Percentiles rank a stretch among this genome's conserved stretches.
Evolutionary conservation across 2,888 invertebrate species (phyloP).

Genomic region (Priocnemis perturbator): DNA sequence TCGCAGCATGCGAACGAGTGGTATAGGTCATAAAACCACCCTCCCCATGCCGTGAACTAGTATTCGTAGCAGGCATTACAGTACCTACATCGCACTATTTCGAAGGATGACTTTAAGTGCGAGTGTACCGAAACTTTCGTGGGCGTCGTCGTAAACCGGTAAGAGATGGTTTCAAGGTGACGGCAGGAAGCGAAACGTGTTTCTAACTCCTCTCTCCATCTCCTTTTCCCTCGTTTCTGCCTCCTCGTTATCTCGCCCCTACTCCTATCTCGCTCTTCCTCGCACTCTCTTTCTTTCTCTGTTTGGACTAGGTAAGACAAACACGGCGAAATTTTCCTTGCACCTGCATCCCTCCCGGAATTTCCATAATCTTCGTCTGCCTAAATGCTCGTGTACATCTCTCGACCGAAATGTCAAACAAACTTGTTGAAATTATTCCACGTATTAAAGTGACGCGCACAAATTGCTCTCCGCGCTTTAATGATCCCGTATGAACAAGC

Average conservation of each 20-base stretch:
- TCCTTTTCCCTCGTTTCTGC: conserved; percentile 21
- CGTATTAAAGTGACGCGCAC: no score
- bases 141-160: conserved; percentile 55
- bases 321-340: conserved; percentile 40
- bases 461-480: no score
- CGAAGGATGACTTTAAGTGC: conserved; percentile 58
- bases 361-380: conserved; percentile 3
- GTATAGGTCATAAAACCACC: conserved; percentile 49
- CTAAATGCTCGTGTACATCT: no score
- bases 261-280: conserved; percentile 6
- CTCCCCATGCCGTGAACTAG: conserved; percentile 22
- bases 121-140: conserved; percentile 51
- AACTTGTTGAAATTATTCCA: no score
- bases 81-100: conserved; percentile 50
- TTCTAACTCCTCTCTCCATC: conserved; percentile 40
- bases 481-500: no score
- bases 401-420: no score
- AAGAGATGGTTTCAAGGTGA: conserved; percentile 58
- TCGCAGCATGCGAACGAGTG: conserved; percentile 39
- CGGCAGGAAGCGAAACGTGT: conserved; percentile 55
- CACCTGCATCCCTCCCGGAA: conserved; percentile 22
- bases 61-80: conserved; percentile 55
- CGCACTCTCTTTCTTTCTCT: conserved; percentile 8
- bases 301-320: conserved; percentile 28
- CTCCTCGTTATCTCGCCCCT: conserved; percentile 5